Percentiles rank a stretch among this genome's conserved stretches.
phyloP scores from a whole-genome alignment of 2,113 vertebrate species.

The Kryptolebias marmoratus region DNA sequence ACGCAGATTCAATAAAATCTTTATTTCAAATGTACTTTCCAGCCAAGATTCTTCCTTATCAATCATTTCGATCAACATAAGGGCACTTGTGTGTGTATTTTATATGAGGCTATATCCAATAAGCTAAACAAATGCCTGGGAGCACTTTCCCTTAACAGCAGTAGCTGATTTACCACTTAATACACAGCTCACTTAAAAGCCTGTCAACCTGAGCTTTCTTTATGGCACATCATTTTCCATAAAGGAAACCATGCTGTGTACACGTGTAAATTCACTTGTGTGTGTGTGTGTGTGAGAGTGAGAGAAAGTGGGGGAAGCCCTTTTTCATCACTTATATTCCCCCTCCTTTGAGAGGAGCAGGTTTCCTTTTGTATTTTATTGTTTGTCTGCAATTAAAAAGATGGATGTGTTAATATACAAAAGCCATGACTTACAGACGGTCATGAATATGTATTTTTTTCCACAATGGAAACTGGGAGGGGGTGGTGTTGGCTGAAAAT shows the following conservation, averaged over 20 bases:
- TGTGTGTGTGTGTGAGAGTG: background rate
- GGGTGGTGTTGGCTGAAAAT: background rate
- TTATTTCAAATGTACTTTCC: background rate
- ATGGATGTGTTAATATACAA: no score
- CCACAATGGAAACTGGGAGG: no score
- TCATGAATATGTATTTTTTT: no score
- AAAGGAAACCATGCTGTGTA: conserved; percentile 2
- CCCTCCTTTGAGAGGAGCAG: conserved; percentile 37
- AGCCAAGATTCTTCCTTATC: background rate
- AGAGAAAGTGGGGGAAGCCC: conserved; percentile 30
- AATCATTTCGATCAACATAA: conserved; percentile 26
- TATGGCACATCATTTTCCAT: conserved; percentile 36
- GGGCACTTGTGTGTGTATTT: conserved; percentile 24
- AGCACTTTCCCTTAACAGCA: conserved; percentile 24
- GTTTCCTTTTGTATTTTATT: conserved; percentile 15
- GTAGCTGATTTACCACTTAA: conserved; percentile 60
- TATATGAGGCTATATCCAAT: conserved; percentile 20
- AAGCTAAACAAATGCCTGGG: conserved; percentile 18
- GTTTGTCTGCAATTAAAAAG: background rate
- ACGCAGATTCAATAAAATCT: conserved; percentile 14
- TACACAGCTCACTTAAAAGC: conserved; percentile 46
- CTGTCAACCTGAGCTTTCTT: conserved; percentile 60
- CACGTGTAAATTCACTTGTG: conserved; percentile 5
- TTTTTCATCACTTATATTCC: conserved; percentile 15
- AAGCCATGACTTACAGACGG: background rate